Conservation (phyloP, 2,797 vertebrate species). For the Selene dorsalis region DNA sequence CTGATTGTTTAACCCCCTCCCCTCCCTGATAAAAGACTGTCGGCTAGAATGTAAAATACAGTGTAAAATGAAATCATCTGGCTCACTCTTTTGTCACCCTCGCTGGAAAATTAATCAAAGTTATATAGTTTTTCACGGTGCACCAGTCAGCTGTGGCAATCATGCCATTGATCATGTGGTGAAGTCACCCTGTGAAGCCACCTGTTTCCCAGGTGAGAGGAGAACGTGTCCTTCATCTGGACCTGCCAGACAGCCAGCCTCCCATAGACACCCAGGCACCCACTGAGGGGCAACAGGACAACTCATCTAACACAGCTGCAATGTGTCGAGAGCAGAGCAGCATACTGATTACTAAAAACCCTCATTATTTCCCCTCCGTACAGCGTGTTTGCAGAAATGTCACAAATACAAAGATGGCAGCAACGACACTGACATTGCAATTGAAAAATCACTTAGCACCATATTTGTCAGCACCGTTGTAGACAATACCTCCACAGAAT, state of each 20-base stretch:
- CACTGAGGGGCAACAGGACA: constrained; percentile 73
- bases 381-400: constrained; percentile 51
- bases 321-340: constrained; percentile 65
- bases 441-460: constrained; percentile 56
- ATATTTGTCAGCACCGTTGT: constrained; percentile 32
- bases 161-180: constrained; percentile 74
- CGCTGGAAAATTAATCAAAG: constrained; percentile 84
- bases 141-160: constrained; percentile 62
- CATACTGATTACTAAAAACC: constrained; percentile 71
- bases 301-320: constrained; percentile 72
- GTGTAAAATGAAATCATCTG: constrained; percentile 45
- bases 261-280: constrained; percentile 71
- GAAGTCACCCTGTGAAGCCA: constrained; percentile 82
- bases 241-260: constrained; percentile 66
- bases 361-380: constrained; percentile 55
- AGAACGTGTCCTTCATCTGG: constrained; percentile 78
- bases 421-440: constrained; percentile 28
- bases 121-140: constrained; percentile 48
- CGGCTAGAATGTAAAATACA: constrained; percentile 50
- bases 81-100: constrained; percentile 75
- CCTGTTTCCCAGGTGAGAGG: constrained; percentile 80
- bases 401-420: constrained; percentile 39
- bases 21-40: constrained; percentile 33
- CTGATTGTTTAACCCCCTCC: constrained; percentile 35
- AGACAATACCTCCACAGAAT: not conserved